Conservation (phyloP, 2,888 invertebrate genomes). For the Cryptocephalus moraei region DNA sequence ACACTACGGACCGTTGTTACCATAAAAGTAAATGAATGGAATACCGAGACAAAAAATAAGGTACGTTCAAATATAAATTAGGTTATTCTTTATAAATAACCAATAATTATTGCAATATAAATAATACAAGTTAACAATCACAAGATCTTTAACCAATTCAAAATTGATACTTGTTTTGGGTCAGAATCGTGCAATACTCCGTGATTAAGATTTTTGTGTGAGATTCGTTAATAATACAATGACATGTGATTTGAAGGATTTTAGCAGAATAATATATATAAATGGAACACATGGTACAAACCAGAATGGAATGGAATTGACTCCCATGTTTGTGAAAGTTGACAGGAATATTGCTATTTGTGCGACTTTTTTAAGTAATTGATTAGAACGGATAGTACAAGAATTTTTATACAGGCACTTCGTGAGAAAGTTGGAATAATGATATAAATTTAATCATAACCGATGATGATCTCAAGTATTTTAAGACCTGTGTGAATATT, state of each 20-base stretch:
- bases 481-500: slow-evolving; percentile 9
- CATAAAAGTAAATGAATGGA: slow-evolving; percentile 4
- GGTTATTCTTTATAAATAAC: too few relatives aligned
- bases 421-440: slow-evolving; percentile 4
- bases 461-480: slow-evolving; percentile 14
- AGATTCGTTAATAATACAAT: slow-evolving; percentile 11
- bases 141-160: neutral
- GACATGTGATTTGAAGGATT: slow-evolving; percentile 10
- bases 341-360: slow-evolving; percentile 10
- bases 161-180: neutral
- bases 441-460: slow-evolving; percentile 12
- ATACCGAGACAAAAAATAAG: slow-evolving; percentile 1
- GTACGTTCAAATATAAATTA: slow-evolving; percentile 4
- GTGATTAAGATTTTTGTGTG: slow-evolving; percentile 9
- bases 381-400: slow-evolving; percentile 12
- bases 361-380: slow-evolving; percentile 8
- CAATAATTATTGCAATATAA: neutral
- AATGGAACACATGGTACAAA: slow-evolving; percentile 13
- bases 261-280: slow-evolving; percentile 7
- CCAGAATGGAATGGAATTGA: slow-evolving; percentile 5
- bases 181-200: slow-evolving; percentile 6
- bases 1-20: slow-evolving; percentile 4
- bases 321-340: slow-evolving; percentile 9
- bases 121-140: neutral
- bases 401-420: slow-evolving; percentile 15